These are phyloP conservation scores for Myotis pilosus DNA, from an alignment of 2,797 vertebrate species.

Conservation along the genomic window DNA sequence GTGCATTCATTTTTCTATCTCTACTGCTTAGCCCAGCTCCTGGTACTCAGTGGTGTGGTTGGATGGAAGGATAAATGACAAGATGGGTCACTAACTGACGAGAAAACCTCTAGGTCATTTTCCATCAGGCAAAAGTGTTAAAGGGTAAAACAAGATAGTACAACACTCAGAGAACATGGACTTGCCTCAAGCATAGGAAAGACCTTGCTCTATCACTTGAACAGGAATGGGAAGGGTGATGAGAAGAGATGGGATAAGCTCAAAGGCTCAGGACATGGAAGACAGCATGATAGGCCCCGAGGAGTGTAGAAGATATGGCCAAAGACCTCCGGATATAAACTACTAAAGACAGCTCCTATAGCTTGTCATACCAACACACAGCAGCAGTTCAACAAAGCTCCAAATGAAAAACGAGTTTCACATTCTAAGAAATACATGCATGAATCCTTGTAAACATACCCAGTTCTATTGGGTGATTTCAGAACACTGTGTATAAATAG, in stretches of 20 bases:
- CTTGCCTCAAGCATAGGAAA: neutral
- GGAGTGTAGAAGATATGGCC: neutral
- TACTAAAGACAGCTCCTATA: neutral
- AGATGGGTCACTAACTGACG: neutral
- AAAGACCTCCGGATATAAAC: neutral
- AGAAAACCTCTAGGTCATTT: neutral
- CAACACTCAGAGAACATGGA: neutral
- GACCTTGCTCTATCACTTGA: neutral
- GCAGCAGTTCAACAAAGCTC: neutral
- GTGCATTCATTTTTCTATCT: neutral
- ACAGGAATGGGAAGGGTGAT: neutral
- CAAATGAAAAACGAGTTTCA: neutral
- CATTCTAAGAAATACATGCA: neutral
- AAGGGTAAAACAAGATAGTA: neutral
- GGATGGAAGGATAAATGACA: neutral
- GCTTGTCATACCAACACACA: neutral
- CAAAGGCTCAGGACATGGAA: neutral
- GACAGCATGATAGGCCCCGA: neutral
- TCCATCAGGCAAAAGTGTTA: neutral
- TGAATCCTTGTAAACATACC: neutral
- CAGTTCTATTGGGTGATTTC: neutral
- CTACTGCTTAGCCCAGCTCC: no score
- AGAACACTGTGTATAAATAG: neutral
- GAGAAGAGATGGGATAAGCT: neutral
- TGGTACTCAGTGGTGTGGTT: neutral